A percentile compares a stretch with the other conserved stretches of the same genome.
These are phyloP conservation scores for Aethes cnicana DNA, from an alignment of 2,888 invertebrate genomes.

Conservation along the genomic window DNA sequence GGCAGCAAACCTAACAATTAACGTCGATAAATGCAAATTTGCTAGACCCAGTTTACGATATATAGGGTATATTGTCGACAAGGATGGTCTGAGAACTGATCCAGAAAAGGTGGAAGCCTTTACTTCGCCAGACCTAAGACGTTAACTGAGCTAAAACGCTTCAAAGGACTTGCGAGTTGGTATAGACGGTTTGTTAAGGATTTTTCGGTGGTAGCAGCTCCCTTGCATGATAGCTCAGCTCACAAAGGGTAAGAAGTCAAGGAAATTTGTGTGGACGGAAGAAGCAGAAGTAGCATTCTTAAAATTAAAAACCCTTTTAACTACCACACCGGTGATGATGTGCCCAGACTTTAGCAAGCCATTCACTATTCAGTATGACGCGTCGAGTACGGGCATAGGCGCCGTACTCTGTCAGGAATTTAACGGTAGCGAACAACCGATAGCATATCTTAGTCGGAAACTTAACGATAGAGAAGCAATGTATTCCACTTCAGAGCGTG, in stretches of 20 bases:
- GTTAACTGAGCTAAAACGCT: slow-evolving; percentile 19
- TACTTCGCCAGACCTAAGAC: slow-evolving; percentile 8
- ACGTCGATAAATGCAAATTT: not conserved
- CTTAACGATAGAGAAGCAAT: not conserved
- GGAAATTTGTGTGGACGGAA: slow-evolving; percentile 21
- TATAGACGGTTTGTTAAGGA: slow-evolving; percentile 28
- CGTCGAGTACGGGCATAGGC: not conserved
- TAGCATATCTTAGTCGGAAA: not conserved
- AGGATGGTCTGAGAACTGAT: slow-evolving; percentile 1
- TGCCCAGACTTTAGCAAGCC: not conserved
- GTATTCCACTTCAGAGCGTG: not conserved
- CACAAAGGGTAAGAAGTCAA: not conserved
- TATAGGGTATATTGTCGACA: slow-evolving; percentile 4
- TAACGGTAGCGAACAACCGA: slow-evolving; percentile 1
- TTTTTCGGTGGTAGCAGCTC: slow-evolving; percentile 21
- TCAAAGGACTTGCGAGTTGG: slow-evolving; percentile 25
- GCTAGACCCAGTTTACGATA: not conserved
- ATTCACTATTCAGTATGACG: not conserved
- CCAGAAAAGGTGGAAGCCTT: slow-evolving; percentile 12
- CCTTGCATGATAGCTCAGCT: not conserved
- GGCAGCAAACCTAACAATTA: not conserved
- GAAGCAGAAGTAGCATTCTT: slow-evolving; percentile 18
- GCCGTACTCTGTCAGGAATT: not conserved
- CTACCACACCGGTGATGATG: not conserved
- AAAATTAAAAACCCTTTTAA: not conserved